These are phyloP conservation scores for Tigriopus californicus DNA, from an alignment of 2,888 invertebrate species.

Conservation along the genomic window DNA sequence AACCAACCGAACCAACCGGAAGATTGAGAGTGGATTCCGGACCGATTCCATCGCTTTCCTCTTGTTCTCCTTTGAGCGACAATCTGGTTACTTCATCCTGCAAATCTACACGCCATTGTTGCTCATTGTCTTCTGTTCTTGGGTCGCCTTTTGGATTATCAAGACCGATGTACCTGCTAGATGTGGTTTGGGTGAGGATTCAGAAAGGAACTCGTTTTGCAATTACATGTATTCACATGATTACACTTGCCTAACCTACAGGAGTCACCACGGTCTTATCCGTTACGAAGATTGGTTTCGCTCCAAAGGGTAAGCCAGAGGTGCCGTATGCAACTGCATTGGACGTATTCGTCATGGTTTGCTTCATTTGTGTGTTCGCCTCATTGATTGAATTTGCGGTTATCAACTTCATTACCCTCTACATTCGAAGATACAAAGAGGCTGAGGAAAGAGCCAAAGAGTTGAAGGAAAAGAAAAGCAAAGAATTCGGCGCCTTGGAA, in stretches of 20 bases:
- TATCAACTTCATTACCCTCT: conserved; percentile 32
- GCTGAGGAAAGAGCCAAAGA: conserved; percentile 31
- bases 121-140: conserved; percentile 41
- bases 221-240: too few species aligned
- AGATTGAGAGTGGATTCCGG: conserved; percentile 1
- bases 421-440: conserved; percentile 32
- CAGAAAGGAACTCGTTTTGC: too few species aligned
- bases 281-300: conserved; percentile 39
- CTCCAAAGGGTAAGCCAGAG: conserved; percentile 34
- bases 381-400: conserved; percentile 41
- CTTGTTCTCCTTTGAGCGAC: conserved; percentile 26
- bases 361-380: conserved; percentile 42
- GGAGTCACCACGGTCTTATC: conserved; percentile 36
- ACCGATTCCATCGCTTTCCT: conserved; percentile 25
- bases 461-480: conserved; percentile 23
- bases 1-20: background rate
- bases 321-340: conserved; percentile 37
- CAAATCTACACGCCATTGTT: conserved; percentile 43
- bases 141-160: conserved; percentile 46
- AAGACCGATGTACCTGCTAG: conserved; percentile 44
- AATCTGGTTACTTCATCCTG: conserved; percentile 37
- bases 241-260: background rate
- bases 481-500: conserved; percentile 15
- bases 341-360: conserved; percentile 38
- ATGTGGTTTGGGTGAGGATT: conserved; percentile 33